Percentiles rank a stretch among this genome's conserved stretches.
These are phyloP conservation scores for Cassiopea andromeda DNA, from an alignment of 30 jellyfish, hydroid and myxozoan species.

Conservation along the genomic window DNA sequence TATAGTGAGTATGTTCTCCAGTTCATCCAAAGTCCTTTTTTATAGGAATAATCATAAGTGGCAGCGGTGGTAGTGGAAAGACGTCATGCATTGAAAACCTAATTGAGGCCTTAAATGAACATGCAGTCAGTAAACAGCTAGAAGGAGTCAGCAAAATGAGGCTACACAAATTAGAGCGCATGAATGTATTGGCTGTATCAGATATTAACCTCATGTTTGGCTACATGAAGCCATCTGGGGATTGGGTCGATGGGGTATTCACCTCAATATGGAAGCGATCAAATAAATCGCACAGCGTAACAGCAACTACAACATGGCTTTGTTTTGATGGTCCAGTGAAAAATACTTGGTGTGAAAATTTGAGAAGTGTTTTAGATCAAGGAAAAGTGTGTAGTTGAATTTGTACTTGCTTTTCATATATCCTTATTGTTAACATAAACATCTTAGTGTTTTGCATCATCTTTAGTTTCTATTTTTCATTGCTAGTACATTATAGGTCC, in stretches of 20 bases:
- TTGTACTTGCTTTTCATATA: neutral
- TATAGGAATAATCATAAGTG: constrained; percentile 78
- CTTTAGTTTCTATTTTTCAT: too few relatives aligned
- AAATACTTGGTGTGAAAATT: constrained; percentile 70
- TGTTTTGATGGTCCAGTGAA: constrained; percentile 89
- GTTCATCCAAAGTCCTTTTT: neutral
- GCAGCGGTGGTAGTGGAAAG: constrained; percentile 82
- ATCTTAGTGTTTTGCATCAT: too few relatives aligned
- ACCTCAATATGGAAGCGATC: constrained; percentile 80
- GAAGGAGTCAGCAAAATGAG: constrained; percentile 51
- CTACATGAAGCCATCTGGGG: constrained; percentile 56
- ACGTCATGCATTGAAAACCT: constrained; percentile 76
- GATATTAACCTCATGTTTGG: constrained; percentile 80
- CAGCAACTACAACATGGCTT: constrained; percentile 80
- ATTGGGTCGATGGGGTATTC: constrained; percentile 85
- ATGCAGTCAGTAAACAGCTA: constrained; percentile 48
- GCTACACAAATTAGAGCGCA: constrained; percentile 74
- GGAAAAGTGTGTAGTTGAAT: constrained; percentile 65
- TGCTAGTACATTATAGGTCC: too few relatives aligned
- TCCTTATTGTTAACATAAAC: too few relatives aligned
- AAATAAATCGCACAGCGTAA: constrained; percentile 38
- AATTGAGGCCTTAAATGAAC: constrained; percentile 76
- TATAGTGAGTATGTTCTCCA: too few relatives aligned
- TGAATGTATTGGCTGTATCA: constrained; percentile 79
- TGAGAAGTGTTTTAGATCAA: constrained; percentile 70